Evolutionary conservation across 1,140 invertebrate species (phyloP), one percentile per base, ranked within the genome.

Genomic region (Helicoverpa zea): DNA sequence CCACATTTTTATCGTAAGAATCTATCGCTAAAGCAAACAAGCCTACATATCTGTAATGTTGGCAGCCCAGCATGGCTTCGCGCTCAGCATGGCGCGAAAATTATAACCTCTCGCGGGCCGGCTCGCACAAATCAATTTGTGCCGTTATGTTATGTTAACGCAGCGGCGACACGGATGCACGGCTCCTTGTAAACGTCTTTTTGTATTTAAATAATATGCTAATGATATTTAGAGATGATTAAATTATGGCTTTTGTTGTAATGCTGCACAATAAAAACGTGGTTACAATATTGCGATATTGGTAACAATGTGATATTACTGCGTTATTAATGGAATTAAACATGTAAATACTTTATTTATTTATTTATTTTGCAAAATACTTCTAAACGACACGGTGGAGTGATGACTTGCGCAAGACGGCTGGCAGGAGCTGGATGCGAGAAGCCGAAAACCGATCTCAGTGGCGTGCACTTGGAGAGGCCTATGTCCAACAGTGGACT

Each of bases 1-100:
- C 14, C 14, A 64, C 58, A 77, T 47, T 64, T 64, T 77, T 74
- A 68, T 68, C 43, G 43, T 10, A 54, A 64, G 52, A 58, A 68
- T 58, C 76, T 68, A 68, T 79, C 64, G 54, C 14, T 58, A 29
- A 47, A 79, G 64, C 61, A 68, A 79, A 79, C 76, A 79, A 52
- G 61, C 35, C 47, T 54, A 72, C 47, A 58, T 63, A 73, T 73
- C 18, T 80, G 78, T 80, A 29, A 80, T 72, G 72, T 75, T 66
- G 79, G 70, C 72, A 81, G 72, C 78, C 43, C 75, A 81, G 82
- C 82, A 51, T 81, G 83, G 52, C 59, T 49, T 59, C 76, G 74
- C 54, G 77, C 81, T 2, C 83, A 84, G 80, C 82, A 54, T 74
- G 83, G 70, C 79, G 77, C 80, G 80, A 79, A 81, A 84, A 84